Base-by-base conservation (phyloP, 64 coral and sea anemone species). In the Catalaphyllia jardinei region DNA sequence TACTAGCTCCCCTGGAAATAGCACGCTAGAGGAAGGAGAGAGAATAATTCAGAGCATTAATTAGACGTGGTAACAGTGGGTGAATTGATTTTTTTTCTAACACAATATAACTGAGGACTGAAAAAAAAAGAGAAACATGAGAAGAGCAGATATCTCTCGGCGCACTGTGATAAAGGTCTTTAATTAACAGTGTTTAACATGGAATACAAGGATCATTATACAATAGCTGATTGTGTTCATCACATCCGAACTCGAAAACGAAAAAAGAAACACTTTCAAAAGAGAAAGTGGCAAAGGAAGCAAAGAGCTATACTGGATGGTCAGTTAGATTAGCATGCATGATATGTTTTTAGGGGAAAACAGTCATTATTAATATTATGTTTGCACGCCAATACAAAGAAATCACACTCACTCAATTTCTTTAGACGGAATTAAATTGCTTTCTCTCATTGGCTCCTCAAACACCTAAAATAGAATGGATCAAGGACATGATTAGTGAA, bases 1-100 rank as follows among this genome's bases (percentile, higher is more conserved):
- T 2, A 73, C 85, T 16, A 99, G 88, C 24, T 99, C 93, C 72
- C 89, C 93, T 5, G 97, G 97, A 85, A 99, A 99, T 11, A 99
- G 67, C 10, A 95, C 79, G 52, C 93, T 99, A 17, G 18, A 92
- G 76, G 10, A 10, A 83, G 14, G 59, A 46, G 42, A 5, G 42
- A 46, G 0, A 57, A 16, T 14, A 57, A 57, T 57, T 57, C 54
- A 13, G 2, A 57, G 12, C 8, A 57, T 57, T 57, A 57, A 57
- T 13, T 57, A 63, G 33, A 80, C 42, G 42, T 5, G 42, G 42
- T 8, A 46, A 46, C 42, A 46, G 42, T 46, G 42, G 3, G 4
- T 46, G 3, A 46, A 46, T 3, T 46, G 42, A 35, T 35, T 35
- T 35, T 35, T 35, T 35, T 35, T 3, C 33, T 1, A 46, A 46